Evolutionary conservation across 2,113 vertebrate genomes (phyloP), one percentile per base, ranked within the genome.

Genomic region (Tragelaphus strepsiceros): DNA sequence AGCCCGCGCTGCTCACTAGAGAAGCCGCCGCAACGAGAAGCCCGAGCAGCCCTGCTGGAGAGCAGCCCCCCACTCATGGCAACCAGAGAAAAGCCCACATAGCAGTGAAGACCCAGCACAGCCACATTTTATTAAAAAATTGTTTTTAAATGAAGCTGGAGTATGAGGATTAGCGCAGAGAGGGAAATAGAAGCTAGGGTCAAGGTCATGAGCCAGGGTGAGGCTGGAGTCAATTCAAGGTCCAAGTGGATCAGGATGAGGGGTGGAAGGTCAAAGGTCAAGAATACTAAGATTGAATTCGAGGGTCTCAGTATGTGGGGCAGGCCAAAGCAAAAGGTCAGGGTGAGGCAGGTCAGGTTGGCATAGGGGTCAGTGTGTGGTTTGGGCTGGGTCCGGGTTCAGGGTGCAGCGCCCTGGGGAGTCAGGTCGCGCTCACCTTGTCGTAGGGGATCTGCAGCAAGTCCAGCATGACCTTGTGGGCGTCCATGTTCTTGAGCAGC

Each of bases 381-480:
- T 8, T n/a, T 22, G 7, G 46, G 35, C 32, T 1, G 4, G 74
- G 32, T 21, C 16, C 0, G 11, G 8, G 58, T 30, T 30, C 3
- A 2, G 19, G 35, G 54, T 49, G 19, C 49, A 32, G 51, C 3
- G 22, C 11, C 11, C 35, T 4, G 1, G 10, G n/a, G 22, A 16
- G 28, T 8, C 43, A 46, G 39, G 43, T 39, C 35, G 11, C 3
- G 26, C 58, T 56, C 81, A 99, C 99, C 99, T 99, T 99, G 98
- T 99, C 99, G 0, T 99, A 99, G 17, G 99, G 99, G 80, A 99
- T 99, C 98, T 99, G 99, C 98, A 99, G 99, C 95, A 99, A 99
- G 98, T 99, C 99, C 99, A 99, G 98, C 99, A 99, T 99, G 98
- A 99, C 99, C 98, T 99, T 99, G 98, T 99, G 99, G 88, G 99